Evolutionary conservation across 2,888 invertebrate genomes (phyloP), one percentile per base, ranked within the genome.

Genomic region (Ferdinandea cuprea): DNA sequence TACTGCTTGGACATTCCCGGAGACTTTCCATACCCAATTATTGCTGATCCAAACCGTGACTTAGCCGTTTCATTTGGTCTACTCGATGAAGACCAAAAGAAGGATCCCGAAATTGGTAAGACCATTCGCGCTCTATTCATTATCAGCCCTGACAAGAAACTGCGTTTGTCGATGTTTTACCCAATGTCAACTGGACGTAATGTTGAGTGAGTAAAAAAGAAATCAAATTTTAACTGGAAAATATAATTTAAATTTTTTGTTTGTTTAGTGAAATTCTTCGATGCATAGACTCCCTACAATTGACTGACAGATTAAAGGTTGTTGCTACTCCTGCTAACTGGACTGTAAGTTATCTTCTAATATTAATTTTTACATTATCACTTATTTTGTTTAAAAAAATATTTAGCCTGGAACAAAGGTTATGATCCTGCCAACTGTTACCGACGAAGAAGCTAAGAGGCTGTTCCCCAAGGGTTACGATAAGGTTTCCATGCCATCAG

Each of bases 291-390:
- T 96, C 96, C 0, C 92, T 97, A 46, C 96, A 96, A 90, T 91
- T 97, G 85, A 95, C 95, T 0, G 94, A 94, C 85, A 92, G 91
- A 72, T 91, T 93, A 68, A 94, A 95, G 86, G 92, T 95, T 77
- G 93, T 96, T 72, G 97, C 96, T 7, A 97, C 97, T 3, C 97
- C 97, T 17, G 97, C 94, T 21, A 95, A 96, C 89, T 97, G 97
- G 97, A 93, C 93, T 91, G 95, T 96, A 91, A 91, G 92, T 91
- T 25, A 3, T 25, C 5, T 25, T 25, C 25, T 3, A 25, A 2
- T 25, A 25, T 28, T 44, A 50, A 25, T 3, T 40, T 37, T 9
- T 13, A 21, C 9, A 32, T 52, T 28, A 30, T 54, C n/a, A 56
- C 72, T 61, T 35, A 35, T 5, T 56, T 65, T n/a, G n/a, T n/a